Evolutionary conservation across 2,113 vertebrate species (phyloP), one percentile per base, ranked within the genome.

Genomic region (Zosterops hypoxanthus): DNA sequence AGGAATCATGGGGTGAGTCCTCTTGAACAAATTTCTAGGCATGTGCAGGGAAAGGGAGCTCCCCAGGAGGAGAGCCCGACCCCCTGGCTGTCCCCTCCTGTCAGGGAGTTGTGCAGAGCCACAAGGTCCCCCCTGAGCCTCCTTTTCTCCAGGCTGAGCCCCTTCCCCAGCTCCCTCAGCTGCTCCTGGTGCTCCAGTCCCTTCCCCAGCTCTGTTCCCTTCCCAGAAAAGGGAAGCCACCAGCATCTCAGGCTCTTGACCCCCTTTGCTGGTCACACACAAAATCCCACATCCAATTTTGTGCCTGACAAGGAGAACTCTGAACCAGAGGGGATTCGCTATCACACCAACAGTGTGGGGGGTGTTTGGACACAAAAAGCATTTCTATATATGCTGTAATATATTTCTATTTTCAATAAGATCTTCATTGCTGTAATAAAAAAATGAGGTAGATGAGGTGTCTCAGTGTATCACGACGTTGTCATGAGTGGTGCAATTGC

Each of bases 341-440:
- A 52, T 25, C 34, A 39, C n/a, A 19, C 34, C 0, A 1, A 23
- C 34, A 53, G 56, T 0, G 0, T 20, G 39, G 7, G 39, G 7
- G 20, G 13, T 25, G 17, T n/a, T 71, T 26, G 9, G 66, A 41
- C 56, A 31, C 28, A 63, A n/a, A 46, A 93, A 33, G 1, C 18
- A 15, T 56, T 83, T 39, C 39, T 57, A 22, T 20, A 50, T 14
- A 5, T 52, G 25, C 23, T 80, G 16, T 36, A 44, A 59, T 7
- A 12, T 8, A 3, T 16, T 3, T 50, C 5, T 63, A 6, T 90
- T 75, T 90, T 61, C 42, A 2, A 0, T 31, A 23, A 86, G 26
- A 53, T 84, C 46, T 69, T 60, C 14, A 47, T 33, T 47, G 23
- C 26, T 29, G 2, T 47, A 52, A 31, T 87, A 44, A 73, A 71